These are phyloP conservation scores for Anastrepha obliqua DNA, from an alignment of 1,140 invertebrate genomes.

Conservation along the genomic window DNA sequence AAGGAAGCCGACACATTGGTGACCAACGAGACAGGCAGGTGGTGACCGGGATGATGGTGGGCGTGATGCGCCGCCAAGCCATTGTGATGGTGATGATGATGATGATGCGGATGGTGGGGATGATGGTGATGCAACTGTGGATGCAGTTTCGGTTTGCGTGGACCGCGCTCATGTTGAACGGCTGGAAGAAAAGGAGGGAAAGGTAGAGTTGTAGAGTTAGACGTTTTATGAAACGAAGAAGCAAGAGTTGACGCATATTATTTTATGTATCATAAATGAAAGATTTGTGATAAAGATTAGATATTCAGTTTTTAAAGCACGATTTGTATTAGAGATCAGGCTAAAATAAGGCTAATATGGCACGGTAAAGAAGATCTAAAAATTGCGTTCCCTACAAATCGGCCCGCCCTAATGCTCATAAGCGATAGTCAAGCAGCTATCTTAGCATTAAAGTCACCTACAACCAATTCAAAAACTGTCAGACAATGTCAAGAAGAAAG, in stretches of 20 bases:
- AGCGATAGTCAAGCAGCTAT: too few species aligned
- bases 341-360: too few species aligned
- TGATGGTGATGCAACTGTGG: slow-evolving; percentile 71
- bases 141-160: slow-evolving; percentile 89
- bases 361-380: too few species aligned
- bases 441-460: too few species aligned
- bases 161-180: slow-evolving; percentile 97
- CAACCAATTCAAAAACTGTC: too few species aligned
- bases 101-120: slow-evolving; percentile 67
- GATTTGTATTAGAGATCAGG: too few species aligned
- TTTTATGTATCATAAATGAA: too few species aligned
- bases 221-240: neutral
- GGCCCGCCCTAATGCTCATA: too few species aligned
- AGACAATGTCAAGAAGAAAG: too few species aligned
- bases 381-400: too few species aligned
- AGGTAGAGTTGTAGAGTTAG: neutral
- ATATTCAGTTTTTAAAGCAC: too few species aligned
- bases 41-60: slow-evolving; percentile 65
- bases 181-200: slow-evolving; percentile 78
- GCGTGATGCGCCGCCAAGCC: slow-evolving; percentile 59
- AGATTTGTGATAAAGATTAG: too few species aligned
- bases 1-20: slow-evolving; percentile 73
- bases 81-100: slow-evolving; percentile 64
- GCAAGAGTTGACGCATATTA: neutral
- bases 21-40: slow-evolving; percentile 70